These are phyloP conservation scores for Formica aserva DNA, from an alignment of 2,888 invertebrate genomes.

Conservation along the genomic window DNA sequence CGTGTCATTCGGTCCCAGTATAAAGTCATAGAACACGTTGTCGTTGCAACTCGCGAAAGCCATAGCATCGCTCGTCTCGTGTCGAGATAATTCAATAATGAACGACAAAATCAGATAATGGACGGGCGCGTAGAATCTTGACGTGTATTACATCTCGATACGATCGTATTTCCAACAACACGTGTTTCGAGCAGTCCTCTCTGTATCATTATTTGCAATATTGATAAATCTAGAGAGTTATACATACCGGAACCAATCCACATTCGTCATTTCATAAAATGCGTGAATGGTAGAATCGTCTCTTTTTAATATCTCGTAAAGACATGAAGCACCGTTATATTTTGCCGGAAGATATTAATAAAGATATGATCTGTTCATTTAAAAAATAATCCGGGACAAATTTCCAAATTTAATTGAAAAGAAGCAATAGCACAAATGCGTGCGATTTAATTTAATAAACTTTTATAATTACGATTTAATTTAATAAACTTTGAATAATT, in stretches of 20 bases:
- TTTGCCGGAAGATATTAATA: constrained; percentile 23
- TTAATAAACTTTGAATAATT: too few relatives aligned
- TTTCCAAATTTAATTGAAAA: not conserved
- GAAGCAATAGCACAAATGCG: not conserved
- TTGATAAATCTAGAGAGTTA: not conserved
- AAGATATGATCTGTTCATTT: not conserved
- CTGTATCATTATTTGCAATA: constrained; percentile 3
- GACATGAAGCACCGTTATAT: not conserved
- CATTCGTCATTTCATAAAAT: constrained; percentile 19
- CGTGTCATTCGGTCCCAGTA: not conserved
- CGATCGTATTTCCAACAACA: constrained; percentile 9
- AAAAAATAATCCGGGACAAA: not conserved
- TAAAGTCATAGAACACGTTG: not conserved
- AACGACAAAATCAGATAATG: constrained; percentile 23
- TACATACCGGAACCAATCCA: too few relatives aligned
- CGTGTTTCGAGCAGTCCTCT: not conserved
- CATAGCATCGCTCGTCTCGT: not conserved
- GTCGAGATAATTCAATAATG: constrained; percentile 24
- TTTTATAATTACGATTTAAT: too few relatives aligned
- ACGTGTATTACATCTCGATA: constrained; percentile 5
- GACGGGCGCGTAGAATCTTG: constrained; percentile 29
- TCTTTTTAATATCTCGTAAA: constrained; percentile 7
- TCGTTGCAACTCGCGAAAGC: not conserved
- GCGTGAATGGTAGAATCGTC: not conserved
- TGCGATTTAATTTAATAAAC: not conserved